Base-by-base conservation (phyloP, 2,888 invertebrate species). In the Nudaria mundana region DNA sequence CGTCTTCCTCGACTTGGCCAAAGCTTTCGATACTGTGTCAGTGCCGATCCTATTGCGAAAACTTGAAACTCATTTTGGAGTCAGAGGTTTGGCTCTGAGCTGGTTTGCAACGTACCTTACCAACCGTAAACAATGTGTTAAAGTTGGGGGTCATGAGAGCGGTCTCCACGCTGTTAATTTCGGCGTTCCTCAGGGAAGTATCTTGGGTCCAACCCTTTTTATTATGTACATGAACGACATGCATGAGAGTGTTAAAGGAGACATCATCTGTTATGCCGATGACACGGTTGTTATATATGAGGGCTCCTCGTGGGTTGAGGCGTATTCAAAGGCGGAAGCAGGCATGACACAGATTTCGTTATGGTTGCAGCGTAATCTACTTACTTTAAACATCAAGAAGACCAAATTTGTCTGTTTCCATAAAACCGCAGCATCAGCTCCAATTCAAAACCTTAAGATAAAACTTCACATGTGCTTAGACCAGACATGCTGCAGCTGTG, bases 141-240 rank as follows among this genome's bases (percentile, higher is more conserved):
- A 8, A 14, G 24, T 44, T 12, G 32, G 25, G 0, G 5, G n/a
- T 8, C 18, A 20, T 6, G 4, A 7, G 3, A 39, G 39, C 25
- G 24, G 28, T 14, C 14, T 18, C 1, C 13, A 1, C 4, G 3
- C n/a, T 4, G n/a, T 8, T 7, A 8, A 22, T 11, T 44, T 23
- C 12, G 43, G 43, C 5, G 43, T 39, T 3, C 43, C 39, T 7
- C 43, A 44, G 28, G 35, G 38, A 3, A 42, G 42, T 30, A 15
- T 37, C 1, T 18, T 42, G 7, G 42, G 34, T 0, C 37, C 42
- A 7, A 37, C 37, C 4, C 10, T 42, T 6, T 42, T 42, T 11
- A 28, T 28, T 3, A 13, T 33, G n/a, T 33, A 41, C 8, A 31
- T 41, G 2, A 40, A 40, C 15, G 34, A 40, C 6, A 13, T 34